These are phyloP conservation scores for Anagyrus pseudococci DNA, from an alignment of 2,888 invertebrate genomes.

Conservation along the genomic window DNA sequence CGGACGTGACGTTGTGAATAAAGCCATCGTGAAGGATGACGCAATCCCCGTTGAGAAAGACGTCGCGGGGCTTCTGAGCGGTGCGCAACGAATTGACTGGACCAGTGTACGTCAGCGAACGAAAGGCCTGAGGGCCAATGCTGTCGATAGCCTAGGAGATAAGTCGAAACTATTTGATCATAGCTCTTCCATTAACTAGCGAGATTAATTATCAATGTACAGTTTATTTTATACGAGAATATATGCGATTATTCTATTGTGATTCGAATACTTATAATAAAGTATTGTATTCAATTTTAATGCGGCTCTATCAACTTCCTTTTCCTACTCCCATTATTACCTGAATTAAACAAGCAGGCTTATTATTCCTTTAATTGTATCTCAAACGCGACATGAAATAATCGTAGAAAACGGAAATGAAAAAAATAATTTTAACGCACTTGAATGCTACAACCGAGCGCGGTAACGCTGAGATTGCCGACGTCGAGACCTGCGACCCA, in stretches of 20 bases:
- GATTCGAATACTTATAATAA: too few relatives aligned
- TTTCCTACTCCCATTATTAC: too few relatives aligned
- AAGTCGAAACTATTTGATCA: background rate
- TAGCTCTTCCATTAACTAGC: background rate
- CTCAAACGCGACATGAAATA: too few relatives aligned
- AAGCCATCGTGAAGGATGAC: conserved; percentile 56
- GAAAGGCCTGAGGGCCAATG: conserved; percentile 49
- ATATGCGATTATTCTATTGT: too few relatives aligned
- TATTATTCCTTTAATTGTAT: too few relatives aligned
- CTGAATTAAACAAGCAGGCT: too few relatives aligned
- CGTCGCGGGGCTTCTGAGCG: conserved; percentile 54
- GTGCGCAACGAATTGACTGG: conserved; percentile 55
- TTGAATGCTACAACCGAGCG: conserved; percentile 55
- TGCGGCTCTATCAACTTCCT: too few relatives aligned
- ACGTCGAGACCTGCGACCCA: conserved; percentile 58
- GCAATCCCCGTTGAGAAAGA: conserved; percentile 54
- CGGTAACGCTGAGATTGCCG: conserved; percentile 45
- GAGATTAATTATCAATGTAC: background rate
- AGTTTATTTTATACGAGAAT: too few relatives aligned
- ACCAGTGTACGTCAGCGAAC: conserved; percentile 56
- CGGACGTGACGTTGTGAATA: conserved; percentile 51
- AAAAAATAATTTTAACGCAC: conserved; percentile 43
- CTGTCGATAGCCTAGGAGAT: conserved; percentile 51
- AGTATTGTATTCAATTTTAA: too few relatives aligned
- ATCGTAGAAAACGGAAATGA: too few relatives aligned